Evolutionary conservation across 1,140 invertebrate genomes (phyloP).

Genomic region (Coptotermes formosanus): DNA sequence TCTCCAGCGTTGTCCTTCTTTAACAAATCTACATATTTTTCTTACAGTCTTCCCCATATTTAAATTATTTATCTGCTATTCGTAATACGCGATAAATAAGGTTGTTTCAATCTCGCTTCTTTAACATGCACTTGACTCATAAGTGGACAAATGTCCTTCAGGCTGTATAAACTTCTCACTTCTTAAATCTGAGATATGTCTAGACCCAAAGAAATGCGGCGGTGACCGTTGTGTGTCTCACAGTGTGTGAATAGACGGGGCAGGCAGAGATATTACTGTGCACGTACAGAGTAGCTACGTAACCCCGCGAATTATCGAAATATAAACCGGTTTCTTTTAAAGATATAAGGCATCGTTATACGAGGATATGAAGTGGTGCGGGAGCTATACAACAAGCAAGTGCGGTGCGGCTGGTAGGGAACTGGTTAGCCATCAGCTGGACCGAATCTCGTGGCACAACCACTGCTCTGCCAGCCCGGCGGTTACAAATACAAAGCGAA

Average conservation of each 20-base stretch:
- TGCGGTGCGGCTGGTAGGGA: not conserved
- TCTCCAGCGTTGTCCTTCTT: too few relatives aligned
- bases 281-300: not conserved
- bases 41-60: too few relatives aligned
- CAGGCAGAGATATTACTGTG: not conserved
- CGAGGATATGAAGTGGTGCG: not conserved
- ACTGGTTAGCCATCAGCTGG: not conserved
- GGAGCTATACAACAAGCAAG: not conserved
- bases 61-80: too few relatives aligned
- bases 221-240: not conserved
- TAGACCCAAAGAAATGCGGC: not conserved
- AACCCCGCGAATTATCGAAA: not conserved
- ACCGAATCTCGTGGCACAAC: not conserved
- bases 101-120: not conserved
- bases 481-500: not conserved
- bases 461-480: not conserved
- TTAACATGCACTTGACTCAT: not conserved
- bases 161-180: not conserved
- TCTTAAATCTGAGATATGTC: not conserved
- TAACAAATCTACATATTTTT: too few relatives aligned
- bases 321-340: not conserved
- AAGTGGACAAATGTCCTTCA: not conserved
- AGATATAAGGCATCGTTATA: not conserved
- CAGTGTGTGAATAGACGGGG: not conserved
- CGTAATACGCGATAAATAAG: too few relatives aligned